These are phyloP conservation scores for Crambe crambe DNA, from an alignment of 37 sponge, comb jelly and placozoan genomes.

Conservation along the genomic window DNA sequence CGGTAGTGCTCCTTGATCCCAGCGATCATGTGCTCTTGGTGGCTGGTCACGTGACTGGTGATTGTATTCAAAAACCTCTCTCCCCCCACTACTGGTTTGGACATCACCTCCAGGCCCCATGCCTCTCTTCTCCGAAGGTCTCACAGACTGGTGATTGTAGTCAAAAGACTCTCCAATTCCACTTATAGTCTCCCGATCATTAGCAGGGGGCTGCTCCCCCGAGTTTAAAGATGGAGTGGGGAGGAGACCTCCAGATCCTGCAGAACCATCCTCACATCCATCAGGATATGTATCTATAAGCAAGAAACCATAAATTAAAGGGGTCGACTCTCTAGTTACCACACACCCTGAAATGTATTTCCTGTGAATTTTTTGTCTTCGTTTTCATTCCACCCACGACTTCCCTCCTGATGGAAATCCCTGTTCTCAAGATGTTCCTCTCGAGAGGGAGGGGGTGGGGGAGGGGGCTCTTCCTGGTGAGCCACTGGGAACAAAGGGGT, in stretches of 20 bases:
- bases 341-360: background rate
- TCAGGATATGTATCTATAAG: background rate
- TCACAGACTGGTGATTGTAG: conserved; percentile 39
- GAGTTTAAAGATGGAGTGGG: background rate
- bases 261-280: background rate
- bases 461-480: conserved; percentile 36
- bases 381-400: background rate
- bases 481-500: conserved; percentile 16
- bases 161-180: conserved; percentile 20
- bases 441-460: conserved; percentile 24
- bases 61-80: conserved; percentile 60
- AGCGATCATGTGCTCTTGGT: background rate
- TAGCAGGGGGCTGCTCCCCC: background rate
- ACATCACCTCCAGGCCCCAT: background rate
- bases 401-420: background rate
- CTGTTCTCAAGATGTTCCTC: background rate
- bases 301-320: too few relatives aligned
- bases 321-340: background rate
- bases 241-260: background rate
- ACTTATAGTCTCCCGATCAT: background rate
- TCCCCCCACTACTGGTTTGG: background rate
- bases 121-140: background rate
- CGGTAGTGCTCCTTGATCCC: background rate
- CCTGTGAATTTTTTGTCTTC: conserved; percentile 2
- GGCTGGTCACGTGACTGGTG: conserved; percentile 33